Evolutionary conservation across 2,888 invertebrate genomes (phyloP), one percentile per base, ranked within the genome.

Genomic region (Lithophane leautieri): DNA sequence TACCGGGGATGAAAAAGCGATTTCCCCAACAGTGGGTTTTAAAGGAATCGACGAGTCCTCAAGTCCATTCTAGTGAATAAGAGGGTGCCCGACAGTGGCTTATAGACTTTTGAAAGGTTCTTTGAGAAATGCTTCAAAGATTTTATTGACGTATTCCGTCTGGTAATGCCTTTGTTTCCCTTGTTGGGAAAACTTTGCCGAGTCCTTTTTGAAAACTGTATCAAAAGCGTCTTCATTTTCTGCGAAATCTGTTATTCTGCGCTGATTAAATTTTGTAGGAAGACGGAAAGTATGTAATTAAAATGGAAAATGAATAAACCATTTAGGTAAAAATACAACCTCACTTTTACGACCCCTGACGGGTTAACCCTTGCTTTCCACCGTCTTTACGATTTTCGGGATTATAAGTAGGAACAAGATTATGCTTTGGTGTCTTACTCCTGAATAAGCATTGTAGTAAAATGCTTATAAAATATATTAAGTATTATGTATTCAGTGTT

Each of bases 1-100:
- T 95, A 95, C 93, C 90, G 90, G 90, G 94, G 94, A 95, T 96
- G 95, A 96, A 96, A 95, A 95, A 95, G 95, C 95, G 94, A 95
- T 96, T 96, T 95, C 93, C 92, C 93, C 92, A 89, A 91, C 91
- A 93, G 91, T 90, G 88, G 92, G 92, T 94, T 95, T 94, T 93
- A 95, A 95, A 94, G 93, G 93, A 94, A 95, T 94, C 93, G 94
- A 91, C 84, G 81, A 79, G 84, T 84, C 82, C 81, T 93, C 90
- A 90, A 93, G 92, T 90, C 90, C 89, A 91, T 93, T 94, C 93
- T 89, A 91, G 90, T 91, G 91, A 91, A 92, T 90, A 90, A 91
- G 90, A 89, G 86, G 88, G 87, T 84, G 81, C 77, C 87, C 90
- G 89, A 88, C 89, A 86, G 87, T 88, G 91, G 93, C 94, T 93